Percentiles rank a stretch among this genome's conserved stretches.
Evolutionary conservation across 1,140 invertebrate species (phyloP).

Genomic region (Gonioctena quinquepunctata): DNA sequence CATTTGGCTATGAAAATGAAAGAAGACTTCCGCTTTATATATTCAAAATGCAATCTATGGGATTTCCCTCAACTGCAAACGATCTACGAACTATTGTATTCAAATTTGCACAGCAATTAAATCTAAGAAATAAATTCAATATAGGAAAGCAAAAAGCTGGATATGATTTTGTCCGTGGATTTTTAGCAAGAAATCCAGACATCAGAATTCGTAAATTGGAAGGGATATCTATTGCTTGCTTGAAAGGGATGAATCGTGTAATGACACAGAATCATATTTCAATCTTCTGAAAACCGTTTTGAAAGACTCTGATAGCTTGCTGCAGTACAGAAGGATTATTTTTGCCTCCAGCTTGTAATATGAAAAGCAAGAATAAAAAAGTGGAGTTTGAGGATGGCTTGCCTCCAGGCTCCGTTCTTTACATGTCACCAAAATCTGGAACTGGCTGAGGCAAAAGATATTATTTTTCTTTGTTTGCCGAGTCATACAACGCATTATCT

Average conservation of each 20-base stretch:
- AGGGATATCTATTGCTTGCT: conserved; percentile 36
- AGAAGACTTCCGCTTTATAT: too few relatives aligned
- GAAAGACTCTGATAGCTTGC: conserved; percentile 50
- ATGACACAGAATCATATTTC: conserved; percentile 36
- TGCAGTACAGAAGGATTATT: conserved; percentile 45
- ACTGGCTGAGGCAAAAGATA: conserved; percentile 25
- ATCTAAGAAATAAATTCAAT: neutral
- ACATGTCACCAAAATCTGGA: conserved; percentile 39
- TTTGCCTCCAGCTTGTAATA: conserved; percentile 43
- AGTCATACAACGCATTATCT: conserved; percentile 49
- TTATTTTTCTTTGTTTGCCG: conserved; percentile 34
- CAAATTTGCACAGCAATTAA: neutral
- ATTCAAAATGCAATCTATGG: too few relatives aligned
- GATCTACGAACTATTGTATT: too few relatives aligned
- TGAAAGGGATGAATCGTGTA: conserved; percentile 20
- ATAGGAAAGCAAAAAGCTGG: neutral
- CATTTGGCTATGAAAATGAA: neutral
- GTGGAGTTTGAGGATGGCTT: conserved; percentile 48
- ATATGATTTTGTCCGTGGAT: neutral
- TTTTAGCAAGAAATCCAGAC: conserved; percentile 10
- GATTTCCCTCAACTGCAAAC: too few relatives aligned
- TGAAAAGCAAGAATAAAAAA: conserved; percentile 52
- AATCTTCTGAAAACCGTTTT: conserved; percentile 49
- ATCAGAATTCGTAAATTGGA: conserved; percentile 37
- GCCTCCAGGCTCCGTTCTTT: conserved; percentile 44